Percentiles rank a stretch among this genome's conserved stretches.
Conservation (phyloP, 2,888 invertebrate species). For the Drosophila melanocephala region DNA sequence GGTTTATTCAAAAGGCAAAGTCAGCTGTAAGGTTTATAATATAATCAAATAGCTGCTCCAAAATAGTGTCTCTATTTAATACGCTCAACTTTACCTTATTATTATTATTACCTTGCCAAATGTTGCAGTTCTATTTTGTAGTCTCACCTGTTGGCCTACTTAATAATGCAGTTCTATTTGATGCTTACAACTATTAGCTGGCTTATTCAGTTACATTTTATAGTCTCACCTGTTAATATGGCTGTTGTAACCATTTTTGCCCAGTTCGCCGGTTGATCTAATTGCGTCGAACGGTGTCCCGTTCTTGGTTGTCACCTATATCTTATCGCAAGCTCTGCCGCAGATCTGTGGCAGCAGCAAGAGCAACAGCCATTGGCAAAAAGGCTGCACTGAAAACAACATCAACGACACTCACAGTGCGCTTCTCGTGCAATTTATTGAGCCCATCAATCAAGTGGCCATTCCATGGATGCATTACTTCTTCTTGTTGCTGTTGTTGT, state of each 20-base stretch:
- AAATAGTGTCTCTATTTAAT: not conserved
- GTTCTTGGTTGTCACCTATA: constrained; percentile 54
- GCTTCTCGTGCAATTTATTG: constrained; percentile 74
- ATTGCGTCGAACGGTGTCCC: constrained; percentile 57
- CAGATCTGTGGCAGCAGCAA: constrained; percentile 34
- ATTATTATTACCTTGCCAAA: not conserved
- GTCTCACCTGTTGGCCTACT: rapidly evolving
- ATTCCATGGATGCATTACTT: constrained; percentile 60
- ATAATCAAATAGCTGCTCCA: not conserved
- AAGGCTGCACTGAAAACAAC: constrained; percentile 35
- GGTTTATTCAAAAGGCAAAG: rapidly evolving
- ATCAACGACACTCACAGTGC: constrained; percentile 52
- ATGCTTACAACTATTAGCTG: not conserved
- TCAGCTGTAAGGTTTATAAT: not conserved
- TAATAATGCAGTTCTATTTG: not conserved
- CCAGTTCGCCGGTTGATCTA: constrained; percentile 43
- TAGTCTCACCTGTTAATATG: not conserved
- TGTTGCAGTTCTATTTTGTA: not conserved
- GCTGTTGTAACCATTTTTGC: constrained; percentile 9
- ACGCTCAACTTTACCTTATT: rapidly evolving
- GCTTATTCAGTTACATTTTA: not conserved
- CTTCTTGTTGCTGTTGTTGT: constrained; percentile 47
- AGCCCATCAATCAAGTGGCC: constrained; percentile 77
- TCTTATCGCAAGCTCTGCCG: constrained; percentile 34
- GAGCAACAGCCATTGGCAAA: constrained; percentile 19